phyloP scores from a whole-genome alignment of 2,797 vertebrate genomes.

The Xenopus petersii region DNA sequence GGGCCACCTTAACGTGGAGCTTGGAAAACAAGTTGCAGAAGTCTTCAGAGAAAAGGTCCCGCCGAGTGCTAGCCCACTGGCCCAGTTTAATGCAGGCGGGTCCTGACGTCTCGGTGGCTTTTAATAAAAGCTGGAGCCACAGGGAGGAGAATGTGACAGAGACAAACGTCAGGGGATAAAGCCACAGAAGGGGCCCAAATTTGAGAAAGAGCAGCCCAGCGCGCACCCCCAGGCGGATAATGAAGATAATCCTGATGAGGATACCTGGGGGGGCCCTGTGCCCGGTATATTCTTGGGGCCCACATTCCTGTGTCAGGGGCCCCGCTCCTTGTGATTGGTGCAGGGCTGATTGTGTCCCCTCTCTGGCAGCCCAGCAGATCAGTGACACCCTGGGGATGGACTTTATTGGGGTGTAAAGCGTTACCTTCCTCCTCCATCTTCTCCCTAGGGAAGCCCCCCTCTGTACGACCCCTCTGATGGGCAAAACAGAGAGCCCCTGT shows the following conservation, averaged over 20 bases:
- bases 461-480: not conserved
- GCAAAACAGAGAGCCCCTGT: constrained; percentile 29
- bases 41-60: constrained; percentile 83
- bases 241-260: constrained; percentile 57
- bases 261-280: not conserved
- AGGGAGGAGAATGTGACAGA: constrained; percentile 59
- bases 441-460: not conserved
- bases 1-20: constrained; percentile 80
- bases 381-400: constrained; percentile 64
- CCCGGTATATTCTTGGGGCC: not conserved
- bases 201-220: constrained; percentile 76
- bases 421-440: not conserved
- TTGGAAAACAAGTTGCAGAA: constrained; percentile 84
- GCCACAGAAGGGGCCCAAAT: constrained; percentile 81
- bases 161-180: constrained; percentile 75
- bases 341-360: constrained; percentile 32
- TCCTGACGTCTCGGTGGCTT: constrained; percentile 83
- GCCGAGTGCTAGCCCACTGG: constrained; percentile 92
- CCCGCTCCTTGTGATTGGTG: not conserved
- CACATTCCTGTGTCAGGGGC: not conserved
- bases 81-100: constrained; percentile 90
- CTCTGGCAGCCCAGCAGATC: constrained; percentile 61
- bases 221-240: constrained; percentile 69
- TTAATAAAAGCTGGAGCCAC: constrained; percentile 82
- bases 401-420: not conserved